Base-by-base conservation (phyloP, 2,888 invertebrate genomes). In the Drosophila hawaiiensis region DNA sequence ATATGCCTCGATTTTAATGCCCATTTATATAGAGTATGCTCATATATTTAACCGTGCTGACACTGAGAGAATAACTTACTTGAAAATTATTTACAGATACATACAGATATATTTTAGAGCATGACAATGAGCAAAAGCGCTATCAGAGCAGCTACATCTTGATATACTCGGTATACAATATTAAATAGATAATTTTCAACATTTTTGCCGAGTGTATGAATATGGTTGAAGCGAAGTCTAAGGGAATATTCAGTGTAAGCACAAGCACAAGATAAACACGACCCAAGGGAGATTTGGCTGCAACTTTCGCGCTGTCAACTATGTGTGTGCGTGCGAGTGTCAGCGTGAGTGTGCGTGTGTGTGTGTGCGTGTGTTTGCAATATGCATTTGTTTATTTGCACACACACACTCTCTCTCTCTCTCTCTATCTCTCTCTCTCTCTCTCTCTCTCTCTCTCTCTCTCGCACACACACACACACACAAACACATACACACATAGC, bases 261-360 rank as follows among this genome's bases (percentile, higher is more conserved):
- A 75, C 71, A 82, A 87, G 82, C 87, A 75, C 71, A 85, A 85
- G 90, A 85, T 89, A 85, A 85, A 85, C 90, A 87, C 62, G 88
- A 80, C 90, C 78, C 84, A 29, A 63, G 90, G 80, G 90, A 84
- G 73, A 64, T 68, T 76, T 70, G 70, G 52, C 61, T 79, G 76
- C 82, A 80, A 80, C 75, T 80, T 80, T 81, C 78, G 68, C 78
- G 67, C 71, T 67, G 78, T 64, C 82, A 80, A 58, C 64, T 73
- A 66, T 60, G 5, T 47, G 25, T 56, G 58, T 47, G 29, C n/a
- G 56, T 37, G 28, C 22, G 14, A n/a, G 22, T 22, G 43, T 22
- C 6, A 6, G 43, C 14, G 7, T 22, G 22, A 7, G 43, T 22
- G 22, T 39, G 19, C 0, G 39, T 41, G 9, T 14, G 35, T 14